Base-by-base conservation (phyloP, 2,797 vertebrate genomes). In the Orientallactaga sibirica region DNA sequence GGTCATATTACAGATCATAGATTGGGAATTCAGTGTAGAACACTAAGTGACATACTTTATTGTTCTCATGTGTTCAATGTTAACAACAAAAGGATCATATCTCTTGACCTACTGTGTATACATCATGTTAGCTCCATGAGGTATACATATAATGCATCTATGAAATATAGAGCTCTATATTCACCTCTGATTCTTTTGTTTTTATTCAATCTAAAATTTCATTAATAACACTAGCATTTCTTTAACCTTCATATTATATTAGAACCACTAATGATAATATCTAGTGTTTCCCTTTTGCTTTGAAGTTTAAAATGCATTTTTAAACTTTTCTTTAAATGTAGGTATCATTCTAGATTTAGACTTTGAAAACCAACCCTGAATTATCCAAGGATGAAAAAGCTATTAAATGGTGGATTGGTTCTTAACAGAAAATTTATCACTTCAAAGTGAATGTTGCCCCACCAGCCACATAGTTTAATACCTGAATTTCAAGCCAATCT, bases 291-390 rank as follows among this genome's bases (percentile, higher is more conserved):
- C 76, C 25, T 84, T 43, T 74, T 29, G 4, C 3, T 76, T 96
- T 94, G 5, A 6, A 48, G 3, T 86, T 75, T 75, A 68, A 90
- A 86, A 70, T 85, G 15, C 68, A 7, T 80, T 85, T 68, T 70
- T 24, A 74, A 48, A 83, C 48, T 58, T 0, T 74, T 89, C 7
- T 77, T 78, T 25, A 78, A 82, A 29, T 7, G 43, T 74, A 55
- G 52, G 29, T 58, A 33, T 64, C 37, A 68, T 27, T 37, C 5
- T 70, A 75, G 41, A 91, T 78, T 91, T 88, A 87, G 18, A 22
- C 24, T 75, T 87, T 6, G 74, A 88, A 61, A 78, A 43, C 15
- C 5, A 41, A 73, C 0, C 6, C 25, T 82, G 5, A 86, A 73
- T 75, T 90, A 55, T n/a, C 1, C 11, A 78, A 64, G 15, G 2